Evolutionary conservation across 1,140 invertebrate genomes (phyloP).

Genomic region (Ceratina japonica): DNA sequence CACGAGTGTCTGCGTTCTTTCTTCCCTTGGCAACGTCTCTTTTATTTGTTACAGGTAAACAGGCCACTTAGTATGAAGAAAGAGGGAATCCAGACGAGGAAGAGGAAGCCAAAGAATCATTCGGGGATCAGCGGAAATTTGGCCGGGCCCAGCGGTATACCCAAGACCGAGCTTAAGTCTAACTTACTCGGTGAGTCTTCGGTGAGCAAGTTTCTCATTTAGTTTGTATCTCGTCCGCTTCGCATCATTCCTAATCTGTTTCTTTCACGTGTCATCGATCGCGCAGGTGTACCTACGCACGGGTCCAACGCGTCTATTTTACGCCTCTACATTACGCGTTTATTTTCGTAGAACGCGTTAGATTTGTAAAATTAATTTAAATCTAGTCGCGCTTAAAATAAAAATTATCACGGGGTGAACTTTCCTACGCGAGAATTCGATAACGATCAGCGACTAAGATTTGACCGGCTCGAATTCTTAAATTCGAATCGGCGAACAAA

Average conservation of each 20-base stretch:
- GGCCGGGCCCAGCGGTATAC: slow-evolving; percentile 67
- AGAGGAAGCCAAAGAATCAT: slow-evolving; percentile 90
- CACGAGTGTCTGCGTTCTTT: background rate
- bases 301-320: background rate
- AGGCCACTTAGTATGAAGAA: slow-evolving; percentile 96
- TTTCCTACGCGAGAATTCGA: too few species aligned
- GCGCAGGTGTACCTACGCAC: slow-evolving; percentile 50
- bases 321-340: too few species aligned
- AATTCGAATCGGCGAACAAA: slow-evolving; percentile 18
- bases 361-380: too few species aligned
- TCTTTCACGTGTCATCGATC: background rate
- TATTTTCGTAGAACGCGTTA: too few species aligned
- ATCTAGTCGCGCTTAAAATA: too few species aligned
- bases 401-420: too few species aligned
- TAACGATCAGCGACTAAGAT: too few species aligned
- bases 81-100: slow-evolving; percentile 95
- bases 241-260: background rate
- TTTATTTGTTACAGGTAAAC: slow-evolving; percentile 83
- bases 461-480: background rate
- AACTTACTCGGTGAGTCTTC: slow-evolving; percentile 77
- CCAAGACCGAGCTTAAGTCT: slow-evolving; percentile 77
- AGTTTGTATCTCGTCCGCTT: slow-evolving; percentile 29
- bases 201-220: slow-evolving; percentile 69
- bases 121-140: slow-evolving; percentile 61
- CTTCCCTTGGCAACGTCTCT: background rate